Evolutionary conservation across 2,797 vertebrate species (phyloP).

Genomic region (Sus cebifrons): DNA sequence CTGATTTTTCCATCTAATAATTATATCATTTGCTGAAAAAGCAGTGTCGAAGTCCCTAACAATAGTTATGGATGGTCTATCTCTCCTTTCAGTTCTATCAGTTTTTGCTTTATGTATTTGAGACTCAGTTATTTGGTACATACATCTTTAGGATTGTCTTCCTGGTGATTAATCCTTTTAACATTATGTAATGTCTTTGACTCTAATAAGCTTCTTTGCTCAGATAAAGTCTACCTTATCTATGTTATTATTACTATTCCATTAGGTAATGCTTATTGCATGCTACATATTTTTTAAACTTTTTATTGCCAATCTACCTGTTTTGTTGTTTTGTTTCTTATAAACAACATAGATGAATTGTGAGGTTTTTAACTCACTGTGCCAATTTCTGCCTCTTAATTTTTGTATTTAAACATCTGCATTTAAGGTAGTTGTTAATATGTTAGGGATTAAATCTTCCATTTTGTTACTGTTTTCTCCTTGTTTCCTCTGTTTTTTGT

Average conservation of each 20-base stretch:
- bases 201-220: constrained; percentile 38
- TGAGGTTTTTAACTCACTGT: not conserved
- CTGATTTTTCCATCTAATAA: not conserved
- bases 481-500: not conserved
- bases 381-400: constrained; percentile 7
- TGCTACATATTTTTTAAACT: not conserved
- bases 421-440: not conserved
- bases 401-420: not conserved
- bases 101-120: constrained; percentile 20
- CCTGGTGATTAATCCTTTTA: not conserved
- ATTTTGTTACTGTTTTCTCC: not conserved
- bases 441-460: not conserved
- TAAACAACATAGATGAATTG: not conserved
- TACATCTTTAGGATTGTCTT: not conserved
- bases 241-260: constrained; percentile 12
- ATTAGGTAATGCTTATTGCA: not conserved
- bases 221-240: constrained; percentile 8
- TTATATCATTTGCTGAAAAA: constrained; percentile 12
- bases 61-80: constrained; percentile 12
- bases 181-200: not conserved
- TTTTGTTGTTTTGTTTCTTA: not conserved
- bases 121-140: not conserved
- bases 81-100: not conserved
- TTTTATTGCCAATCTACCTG: not conserved
- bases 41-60: not conserved